Evolutionary conservation across 2,888 invertebrate species (phyloP).

Genomic region (Mesochorus sp.): DNA sequence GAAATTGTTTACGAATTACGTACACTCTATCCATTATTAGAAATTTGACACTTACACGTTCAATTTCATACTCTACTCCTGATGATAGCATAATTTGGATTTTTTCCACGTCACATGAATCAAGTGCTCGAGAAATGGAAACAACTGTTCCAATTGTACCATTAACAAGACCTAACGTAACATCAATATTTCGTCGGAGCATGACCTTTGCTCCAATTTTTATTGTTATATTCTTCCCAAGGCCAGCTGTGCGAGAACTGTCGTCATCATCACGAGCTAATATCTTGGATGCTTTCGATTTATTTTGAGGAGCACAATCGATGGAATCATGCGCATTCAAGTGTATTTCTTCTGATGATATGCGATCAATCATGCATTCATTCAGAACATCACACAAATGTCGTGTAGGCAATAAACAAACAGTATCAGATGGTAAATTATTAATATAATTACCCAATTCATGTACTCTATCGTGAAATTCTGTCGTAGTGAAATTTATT

Average conservation of each 20-base stretch:
- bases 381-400: conserved; percentile 64
- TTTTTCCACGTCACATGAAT: conserved; percentile 67
- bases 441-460: conserved; percentile 65
- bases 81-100: conserved; percentile 51
- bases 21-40: conserved; percentile 43
- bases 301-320: conserved; percentile 52
- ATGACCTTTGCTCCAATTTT: too few species aligned
- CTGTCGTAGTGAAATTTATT: conserved; percentile 14
- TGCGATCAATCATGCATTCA: conserved; percentile 57
- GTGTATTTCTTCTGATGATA: conserved; percentile 58
- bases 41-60: conserved; percentile 47
- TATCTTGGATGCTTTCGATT: conserved; percentile 48
- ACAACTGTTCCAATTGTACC: conserved; percentile 65
- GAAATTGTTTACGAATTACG: too few species aligned
- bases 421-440: conserved; percentile 65
- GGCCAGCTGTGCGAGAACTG: conserved; percentile 63
- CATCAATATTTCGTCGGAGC: too few species aligned
- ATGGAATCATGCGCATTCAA: conserved; percentile 62
- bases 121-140: conserved; percentile 67
- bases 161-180: too few species aligned
- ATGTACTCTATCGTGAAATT: conserved; percentile 54
- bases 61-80: conserved; percentile 42
- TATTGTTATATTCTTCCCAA: too few species aligned
- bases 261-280: conserved; percentile 64
- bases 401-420: conserved; percentile 65